Evolutionary conservation across 2,797 vertebrate genomes (phyloP), one percentile per base, ranked within the genome.

Genomic region (Orestias chungarensis): DNA sequence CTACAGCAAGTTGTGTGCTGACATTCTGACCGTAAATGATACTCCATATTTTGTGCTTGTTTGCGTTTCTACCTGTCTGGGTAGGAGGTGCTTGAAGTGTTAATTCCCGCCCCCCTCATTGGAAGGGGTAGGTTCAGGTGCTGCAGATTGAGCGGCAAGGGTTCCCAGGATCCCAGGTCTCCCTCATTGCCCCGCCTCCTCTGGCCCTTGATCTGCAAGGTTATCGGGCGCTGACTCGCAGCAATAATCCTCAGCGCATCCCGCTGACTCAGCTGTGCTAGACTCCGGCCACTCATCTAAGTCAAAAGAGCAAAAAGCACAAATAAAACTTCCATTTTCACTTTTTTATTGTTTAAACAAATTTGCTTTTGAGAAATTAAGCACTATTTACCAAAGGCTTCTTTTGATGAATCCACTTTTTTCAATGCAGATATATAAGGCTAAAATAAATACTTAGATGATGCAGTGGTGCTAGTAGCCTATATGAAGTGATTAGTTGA

Each of bases 201-300:
- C 67, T 92, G 91, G 23, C 91, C 88, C 71, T 95, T 94, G 23
- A 95, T 92, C 89, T 95, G 95, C 86, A 95, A 86, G 49, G 94
- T 94, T 91, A 94, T 93, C 83, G 94, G 94, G 80, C 88, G 93
- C 75, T 95, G 93, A 62, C 89, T 93, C 43, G 90, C 91, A 2
- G 93, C 92, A 68, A 95, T 88, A 69, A 95, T 94, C 67, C 91
- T 84, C 46, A 95, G 82, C 49, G 93, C 93, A 73, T 95, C 94
- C 6, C 86, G 89, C 65, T 95, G 94, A 82, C 91, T 94, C 71
- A 94, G 85, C 70, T 94, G 89, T 57, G 89, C 89, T 70, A 94
- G 85, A 70, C 93, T 93, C 76, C 87, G 89, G 72, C 92, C 88
- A 80, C 69, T 92, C 67, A 93, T 79, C 95, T 95, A 71, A 84